Base-by-base conservation (phyloP, 2,888 invertebrate genomes). In the Nephrotoma guestfalica region DNA sequence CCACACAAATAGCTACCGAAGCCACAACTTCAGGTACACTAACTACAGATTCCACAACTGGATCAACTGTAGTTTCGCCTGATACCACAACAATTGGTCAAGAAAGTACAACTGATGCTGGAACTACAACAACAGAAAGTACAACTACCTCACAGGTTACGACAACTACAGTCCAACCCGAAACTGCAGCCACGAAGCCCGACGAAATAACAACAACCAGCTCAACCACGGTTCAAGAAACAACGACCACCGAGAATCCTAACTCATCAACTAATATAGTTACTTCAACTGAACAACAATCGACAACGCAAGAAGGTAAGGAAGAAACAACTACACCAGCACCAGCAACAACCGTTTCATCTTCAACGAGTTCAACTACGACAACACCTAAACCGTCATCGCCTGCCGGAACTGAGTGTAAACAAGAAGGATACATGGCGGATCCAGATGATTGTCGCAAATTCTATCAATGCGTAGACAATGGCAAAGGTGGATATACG, bases 381-480 rank as follows among this genome's bases (percentile, higher is more conserved):
- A 18, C 41, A 7, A 43, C 84, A 51, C 42, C 86, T 2, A 86
- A 87, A 51, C 47, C 41, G 85, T 40, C 43, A 18, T 71, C 86
- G 87, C 87, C 42, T 41, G 40, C 87, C n/a, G 71, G 88, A 71
- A 87, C 57, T 51, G 51, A 51, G 57, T 93, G 92, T 87, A 89
- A 88, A 0, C 86, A 88, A 2, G 92, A 92, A 88, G 93, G 93
- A 51, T 93, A 91, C 89, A 89, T 92, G 87, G 90, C 91, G 0
- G 92, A 93, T 89, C 89, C 90, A 0, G 88, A 91, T 4, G 92
- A 94, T 88, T 94, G 94, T 88, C 92, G 90, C 87, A 93, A 93
- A 88, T 94, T 94, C 89, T 93, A 93, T 88, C 92, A 94, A 84
- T 94, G 94, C 88, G 92, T 92, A 0, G 90, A 91, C 86, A 90